phyloP scores from a whole-genome alignment of 2,113 vertebrate genomes.

The Notarius lentiginosus region DNA sequence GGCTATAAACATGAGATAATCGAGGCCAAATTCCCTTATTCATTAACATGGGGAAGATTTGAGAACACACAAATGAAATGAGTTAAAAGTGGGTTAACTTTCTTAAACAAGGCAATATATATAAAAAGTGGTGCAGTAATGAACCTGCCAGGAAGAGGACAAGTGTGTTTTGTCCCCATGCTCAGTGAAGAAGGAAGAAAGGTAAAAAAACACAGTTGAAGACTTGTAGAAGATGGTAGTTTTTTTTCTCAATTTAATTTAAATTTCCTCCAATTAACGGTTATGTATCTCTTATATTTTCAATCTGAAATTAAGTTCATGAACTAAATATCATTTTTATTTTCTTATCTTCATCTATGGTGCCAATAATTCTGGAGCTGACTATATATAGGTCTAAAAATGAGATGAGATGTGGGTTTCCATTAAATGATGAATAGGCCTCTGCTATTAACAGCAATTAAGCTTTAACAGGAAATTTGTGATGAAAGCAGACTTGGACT shows the following conservation, averaged over 20 bases:
- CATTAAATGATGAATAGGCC: neutral
- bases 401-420: neutral
- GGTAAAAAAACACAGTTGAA: neutral
- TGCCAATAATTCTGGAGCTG: neutral
- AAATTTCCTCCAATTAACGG: neutral
- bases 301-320: neutral
- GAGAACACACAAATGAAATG: neutral
- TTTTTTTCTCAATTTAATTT: neutral
- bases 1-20: neutral
- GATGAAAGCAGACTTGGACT: neutral
- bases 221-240: neutral
- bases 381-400: neutral
- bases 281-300: neutral
- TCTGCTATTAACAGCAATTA: neutral
- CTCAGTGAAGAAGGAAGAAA: too few species aligned
- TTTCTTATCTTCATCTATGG: neutral
- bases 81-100: neutral
- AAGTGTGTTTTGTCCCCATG: neutral
- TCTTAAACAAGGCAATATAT: neutral
- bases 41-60: neutral
- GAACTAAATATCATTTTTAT: neutral
- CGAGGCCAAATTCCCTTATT: neutral
- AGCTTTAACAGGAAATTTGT: neutral
- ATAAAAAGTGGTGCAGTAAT: neutral
- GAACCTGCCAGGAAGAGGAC: neutral